A percentile compares a stretch with the other conserved stretches of the same genome.
Evolutionary conservation across 2,888 invertebrate genomes (phyloP).

Genomic region (Ophioninae sp.): DNA sequence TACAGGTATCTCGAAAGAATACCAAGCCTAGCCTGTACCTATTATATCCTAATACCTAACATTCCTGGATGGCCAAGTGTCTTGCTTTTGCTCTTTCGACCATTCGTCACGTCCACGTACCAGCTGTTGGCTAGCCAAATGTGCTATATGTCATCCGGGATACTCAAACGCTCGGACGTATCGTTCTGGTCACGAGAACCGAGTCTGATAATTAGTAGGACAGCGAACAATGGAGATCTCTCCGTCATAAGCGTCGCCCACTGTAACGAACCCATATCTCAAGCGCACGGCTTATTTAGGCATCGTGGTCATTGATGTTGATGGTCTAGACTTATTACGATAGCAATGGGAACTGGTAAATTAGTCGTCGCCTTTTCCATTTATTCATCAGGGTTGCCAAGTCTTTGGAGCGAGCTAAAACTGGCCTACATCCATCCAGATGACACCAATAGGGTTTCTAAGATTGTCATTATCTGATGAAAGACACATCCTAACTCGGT

Average conservation of each 20-base stretch:
- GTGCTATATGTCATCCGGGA: not conserved
- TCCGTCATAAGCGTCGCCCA: constrained; percentile 76
- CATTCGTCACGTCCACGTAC: not conserved
- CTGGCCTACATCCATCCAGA: not conserved
- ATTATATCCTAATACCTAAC: not conserved
- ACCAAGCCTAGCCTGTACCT: not conserved
- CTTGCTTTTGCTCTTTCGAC: not conserved
- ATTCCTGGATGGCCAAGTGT: not conserved
- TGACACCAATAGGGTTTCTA: not conserved
- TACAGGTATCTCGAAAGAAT: not conserved
- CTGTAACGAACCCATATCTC: constrained; percentile 60
- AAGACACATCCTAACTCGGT: not conserved
- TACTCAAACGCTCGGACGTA: constrained; percentile 21
- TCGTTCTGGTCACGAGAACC: constrained; percentile 32
- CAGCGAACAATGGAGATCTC: constrained; percentile 72
- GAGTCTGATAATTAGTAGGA: constrained; percentile 73
- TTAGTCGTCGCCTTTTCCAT: constrained; percentile 43
- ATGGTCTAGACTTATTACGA: constrained; percentile 65
- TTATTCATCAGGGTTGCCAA: constrained; percentile 36
- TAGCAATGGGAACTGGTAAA: constrained; percentile 28
- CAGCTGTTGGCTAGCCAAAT: not conserved
- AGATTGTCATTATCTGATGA: not conserved
- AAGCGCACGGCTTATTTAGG: constrained; percentile 72
- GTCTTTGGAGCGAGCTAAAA: constrained; percentile 31
- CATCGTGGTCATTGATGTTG: constrained; percentile 74